Evolutionary conservation across 1,140 invertebrate genomes (phyloP).

Genomic region (Homalodisca vitripennis): DNA sequence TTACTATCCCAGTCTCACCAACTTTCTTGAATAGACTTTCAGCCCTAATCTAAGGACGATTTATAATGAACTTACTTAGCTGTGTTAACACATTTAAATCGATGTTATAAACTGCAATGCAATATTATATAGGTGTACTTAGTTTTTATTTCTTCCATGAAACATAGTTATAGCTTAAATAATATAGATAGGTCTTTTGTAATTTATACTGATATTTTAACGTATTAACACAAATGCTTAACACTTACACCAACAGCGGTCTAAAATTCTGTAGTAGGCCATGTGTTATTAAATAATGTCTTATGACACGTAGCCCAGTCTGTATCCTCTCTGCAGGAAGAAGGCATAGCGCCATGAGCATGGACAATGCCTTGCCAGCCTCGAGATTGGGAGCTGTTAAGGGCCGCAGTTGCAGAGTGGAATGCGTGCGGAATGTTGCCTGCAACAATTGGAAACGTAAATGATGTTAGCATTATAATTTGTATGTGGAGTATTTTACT

Average conservation of each 20-base stretch:
- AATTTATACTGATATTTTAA: too few species aligned
- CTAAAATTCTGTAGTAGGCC: neutral
- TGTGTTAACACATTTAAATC: neutral
- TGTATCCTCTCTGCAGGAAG: neutral
- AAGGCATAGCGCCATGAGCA: neutral
- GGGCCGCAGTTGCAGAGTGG: neutral
- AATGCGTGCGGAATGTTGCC: neutral
- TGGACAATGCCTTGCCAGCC: neutral
- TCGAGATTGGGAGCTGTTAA: neutral
- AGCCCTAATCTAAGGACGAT: neutral
- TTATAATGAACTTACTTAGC: neutral
- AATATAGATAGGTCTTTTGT: too few species aligned
- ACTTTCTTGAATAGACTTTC: neutral
- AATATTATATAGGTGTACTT: too few species aligned
- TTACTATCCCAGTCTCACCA: neutral
- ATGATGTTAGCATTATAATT: neutral
- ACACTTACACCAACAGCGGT: neutral
- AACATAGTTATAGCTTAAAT: neutral
- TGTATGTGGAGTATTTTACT: neutral
- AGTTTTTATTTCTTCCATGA: neutral
- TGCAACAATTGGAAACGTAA: neutral
- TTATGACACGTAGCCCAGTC: neutral
- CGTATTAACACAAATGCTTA: neutral
- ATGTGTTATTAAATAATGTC: neutral
- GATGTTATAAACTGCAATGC: neutral